Evolutionary conservation across 2,888 invertebrate genomes (phyloP).

Genomic region (Gerris lacustris): DNA sequence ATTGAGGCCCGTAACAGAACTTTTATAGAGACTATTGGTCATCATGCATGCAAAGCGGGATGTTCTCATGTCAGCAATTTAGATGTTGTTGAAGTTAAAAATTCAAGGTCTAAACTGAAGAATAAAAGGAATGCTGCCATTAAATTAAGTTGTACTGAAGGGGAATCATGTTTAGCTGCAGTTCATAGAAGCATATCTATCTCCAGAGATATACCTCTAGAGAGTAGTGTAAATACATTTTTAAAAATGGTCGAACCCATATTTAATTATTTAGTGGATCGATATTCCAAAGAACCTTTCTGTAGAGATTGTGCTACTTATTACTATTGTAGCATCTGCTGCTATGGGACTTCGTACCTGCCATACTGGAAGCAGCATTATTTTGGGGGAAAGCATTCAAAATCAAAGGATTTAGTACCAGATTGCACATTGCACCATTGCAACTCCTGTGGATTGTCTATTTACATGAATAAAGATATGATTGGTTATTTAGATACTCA

Average conservation of each 20-base stretch:
- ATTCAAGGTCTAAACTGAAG: too few relatives aligned
- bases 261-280: background rate
- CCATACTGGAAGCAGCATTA: background rate
- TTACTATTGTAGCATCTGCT: background rate
- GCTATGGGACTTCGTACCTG: background rate
- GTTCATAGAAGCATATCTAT: too few relatives aligned
- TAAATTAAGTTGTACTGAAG: too few relatives aligned
- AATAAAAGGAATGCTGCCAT: too few relatives aligned
- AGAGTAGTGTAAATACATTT: too few relatives aligned
- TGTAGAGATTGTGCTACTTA: background rate
- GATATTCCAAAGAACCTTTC: conserved; percentile 3
- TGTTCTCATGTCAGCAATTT: background rate
- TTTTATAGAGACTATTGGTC: background rate
- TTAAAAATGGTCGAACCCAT: too few relatives aligned
- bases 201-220: too few relatives aligned
- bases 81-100: too few relatives aligned
- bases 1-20: background rate
- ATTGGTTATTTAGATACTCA: background rate
- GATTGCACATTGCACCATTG: background rate
- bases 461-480: background rate
- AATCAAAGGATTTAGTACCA: background rate
- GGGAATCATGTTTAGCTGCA: too few relatives aligned
- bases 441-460: background rate
- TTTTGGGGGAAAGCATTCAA: background rate
- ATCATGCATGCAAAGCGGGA: background rate